Percentiles rank a stretch among this genome's conserved stretches.
Conservation (phyloP, 1,140 invertebrate genomes). For the Episyrphus balteatus region DNA sequence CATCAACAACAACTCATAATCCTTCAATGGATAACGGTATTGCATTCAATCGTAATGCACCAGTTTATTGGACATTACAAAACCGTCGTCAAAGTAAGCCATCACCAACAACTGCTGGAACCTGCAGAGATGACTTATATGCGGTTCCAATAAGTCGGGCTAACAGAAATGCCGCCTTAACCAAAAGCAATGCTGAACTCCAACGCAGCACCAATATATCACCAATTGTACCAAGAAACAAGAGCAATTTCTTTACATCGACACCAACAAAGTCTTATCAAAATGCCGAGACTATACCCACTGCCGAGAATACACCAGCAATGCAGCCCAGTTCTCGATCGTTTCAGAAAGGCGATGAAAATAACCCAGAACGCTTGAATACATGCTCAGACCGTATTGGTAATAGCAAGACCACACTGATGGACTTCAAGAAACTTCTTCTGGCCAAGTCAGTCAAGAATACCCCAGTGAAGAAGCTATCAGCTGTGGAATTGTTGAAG, state of each 20-base stretch:
- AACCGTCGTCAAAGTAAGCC: slow-evolving; percentile 21
- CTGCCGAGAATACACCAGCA: slow-evolving; percentile 14
- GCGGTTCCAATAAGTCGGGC: slow-evolving; percentile 32
- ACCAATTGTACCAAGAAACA: slow-evolving; percentile 48
- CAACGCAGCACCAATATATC: slow-evolving; percentile 44
- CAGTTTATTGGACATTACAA: slow-evolving; percentile 37
- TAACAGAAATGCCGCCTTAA: slow-evolving; percentile 24
- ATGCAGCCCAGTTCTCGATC: slow-evolving; percentile 17
- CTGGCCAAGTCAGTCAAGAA: slow-evolving; percentile 45
- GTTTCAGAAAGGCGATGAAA: slow-evolving; percentile 21
- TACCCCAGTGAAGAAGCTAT: slow-evolving; percentile 47
- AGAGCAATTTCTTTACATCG: slow-evolving; percentile 43
- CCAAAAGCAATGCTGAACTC: slow-evolving; percentile 14
- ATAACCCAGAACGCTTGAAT: slow-evolving; percentile 43
- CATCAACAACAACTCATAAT: no score
- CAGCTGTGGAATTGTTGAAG: slow-evolving; percentile 73
- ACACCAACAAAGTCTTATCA: slow-evolving; percentile 32
- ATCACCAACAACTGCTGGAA: slow-evolving; percentile 8
- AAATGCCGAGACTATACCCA: slow-evolving; percentile 10
- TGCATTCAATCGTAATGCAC: slow-evolving; percentile 29
- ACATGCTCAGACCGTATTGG: slow-evolving; percentile 47
- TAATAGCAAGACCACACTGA: slow-evolving; percentile 53
- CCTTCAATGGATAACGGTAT: not conserved
- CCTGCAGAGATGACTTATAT: slow-evolving; percentile 32
- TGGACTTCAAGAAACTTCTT: slow-evolving; percentile 73